phyloP scores from a whole-genome alignment of 2,888 invertebrate genomes.

The Cetonia aurata region DNA sequence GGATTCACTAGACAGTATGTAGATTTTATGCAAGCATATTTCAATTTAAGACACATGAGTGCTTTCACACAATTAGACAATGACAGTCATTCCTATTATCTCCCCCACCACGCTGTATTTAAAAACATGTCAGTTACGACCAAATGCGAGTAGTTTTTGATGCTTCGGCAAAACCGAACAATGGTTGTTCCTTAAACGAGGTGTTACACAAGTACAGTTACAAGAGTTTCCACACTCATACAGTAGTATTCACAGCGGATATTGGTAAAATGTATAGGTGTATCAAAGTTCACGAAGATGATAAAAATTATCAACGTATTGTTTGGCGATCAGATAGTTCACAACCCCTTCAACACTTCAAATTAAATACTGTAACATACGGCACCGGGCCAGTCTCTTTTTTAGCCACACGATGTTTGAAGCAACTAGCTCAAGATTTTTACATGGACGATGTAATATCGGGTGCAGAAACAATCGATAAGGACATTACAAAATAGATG shows the following conservation, averaged over 20 bases:
- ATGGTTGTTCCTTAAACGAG: constrained; percentile 6
- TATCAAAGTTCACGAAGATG: constrained; percentile 52
- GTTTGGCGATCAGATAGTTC: constrained; percentile 56
- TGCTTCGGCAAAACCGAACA: constrained; percentile 23
- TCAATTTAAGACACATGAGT: constrained; percentile 50
- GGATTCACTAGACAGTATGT: constrained; percentile 45
- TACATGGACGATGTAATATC: constrained; percentile 57
- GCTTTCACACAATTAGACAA: background rate
- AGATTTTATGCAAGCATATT: constrained; percentile 51
- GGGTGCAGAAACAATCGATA: constrained; percentile 36
- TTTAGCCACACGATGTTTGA: constrained; percentile 54
- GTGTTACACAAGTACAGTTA: background rate
- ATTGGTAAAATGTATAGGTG: constrained; percentile 62
- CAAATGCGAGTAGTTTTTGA: constrained; percentile 40
- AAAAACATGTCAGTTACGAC: constrained; percentile 29
- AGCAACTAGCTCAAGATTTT: constrained; percentile 54
- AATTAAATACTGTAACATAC: constrained; percentile 49
- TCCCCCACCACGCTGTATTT: constrained; percentile 33
- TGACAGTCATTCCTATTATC: background rate
- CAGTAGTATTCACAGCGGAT: constrained; percentile 55
- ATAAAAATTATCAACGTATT: constrained; percentile 59
- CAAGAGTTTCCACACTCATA: constrained; percentile 7
- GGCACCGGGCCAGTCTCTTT: constrained; percentile 57
- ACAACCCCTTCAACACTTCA: constrained; percentile 46
- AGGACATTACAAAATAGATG: no score